phyloP scores from a whole-genome alignment of 2,888 invertebrate species.

The Andrena bucephala region DNA sequence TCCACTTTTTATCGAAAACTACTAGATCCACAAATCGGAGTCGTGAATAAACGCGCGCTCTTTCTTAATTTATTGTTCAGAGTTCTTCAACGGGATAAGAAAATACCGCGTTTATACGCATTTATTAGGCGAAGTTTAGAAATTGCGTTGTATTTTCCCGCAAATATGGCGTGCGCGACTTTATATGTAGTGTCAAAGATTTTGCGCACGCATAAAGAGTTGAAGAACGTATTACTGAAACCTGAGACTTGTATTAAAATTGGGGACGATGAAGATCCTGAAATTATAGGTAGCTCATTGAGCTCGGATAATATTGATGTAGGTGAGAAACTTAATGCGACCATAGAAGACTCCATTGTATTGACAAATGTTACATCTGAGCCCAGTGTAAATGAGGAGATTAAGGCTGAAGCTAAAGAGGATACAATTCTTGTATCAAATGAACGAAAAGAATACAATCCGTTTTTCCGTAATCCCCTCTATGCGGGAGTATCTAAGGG shows the following conservation, averaged over 20 bases:
- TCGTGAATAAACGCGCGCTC: conserved; percentile 90
- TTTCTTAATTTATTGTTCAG: conserved; percentile 95
- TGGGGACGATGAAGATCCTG: conserved; percentile 46
- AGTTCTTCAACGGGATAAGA: conserved; percentile 92
- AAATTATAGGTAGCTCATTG: conserved; percentile 25
- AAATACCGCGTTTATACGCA: conserved; percentile 90
- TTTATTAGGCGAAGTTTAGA: conserved; percentile 95
- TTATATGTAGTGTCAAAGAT: conserved; percentile 91
- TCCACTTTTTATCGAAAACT: conserved; percentile 95
- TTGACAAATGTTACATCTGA: conserved; percentile 71
- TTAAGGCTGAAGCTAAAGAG: conserved; percentile 16
- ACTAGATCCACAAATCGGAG: conserved; percentile 90
- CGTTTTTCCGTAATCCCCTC: conserved; percentile 92
- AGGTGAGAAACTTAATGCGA: conserved; percentile 16
- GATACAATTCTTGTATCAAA: conserved; percentile 32
- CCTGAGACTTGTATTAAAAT: conserved; percentile 53
- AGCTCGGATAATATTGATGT: conserved; percentile 27
- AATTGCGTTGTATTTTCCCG: conserved; percentile 89
- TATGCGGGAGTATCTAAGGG: conserved; percentile 92
- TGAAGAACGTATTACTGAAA: conserved; percentile 67
- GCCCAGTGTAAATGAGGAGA: conserved; percentile 22
- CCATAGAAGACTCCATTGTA: conserved; percentile 65
- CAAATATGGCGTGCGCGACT: conserved; percentile 93
- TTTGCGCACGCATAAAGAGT: conserved; percentile 71
- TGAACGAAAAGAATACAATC: conserved; percentile 87